Evolutionary conservation across 2,113 vertebrate species (phyloP).

Genomic region (Gallinago media): DNA sequence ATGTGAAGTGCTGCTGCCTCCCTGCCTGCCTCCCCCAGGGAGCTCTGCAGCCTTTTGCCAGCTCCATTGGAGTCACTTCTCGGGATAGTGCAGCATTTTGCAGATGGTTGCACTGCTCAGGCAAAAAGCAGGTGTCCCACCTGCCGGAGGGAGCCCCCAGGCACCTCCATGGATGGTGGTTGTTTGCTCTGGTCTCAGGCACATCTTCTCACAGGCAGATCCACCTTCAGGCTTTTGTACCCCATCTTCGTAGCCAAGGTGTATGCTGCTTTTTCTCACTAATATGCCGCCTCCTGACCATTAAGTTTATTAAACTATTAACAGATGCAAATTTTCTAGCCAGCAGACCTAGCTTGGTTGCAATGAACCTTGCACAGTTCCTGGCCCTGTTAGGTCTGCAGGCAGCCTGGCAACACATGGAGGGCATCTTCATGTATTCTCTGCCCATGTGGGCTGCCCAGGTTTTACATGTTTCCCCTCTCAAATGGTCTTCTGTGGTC

Average conservation of each 20-base stretch:
- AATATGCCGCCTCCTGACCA: neutral
- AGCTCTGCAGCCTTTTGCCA: accelerated
- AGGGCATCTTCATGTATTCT: neutral
- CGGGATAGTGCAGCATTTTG: accelerated
- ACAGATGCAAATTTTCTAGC: neutral
- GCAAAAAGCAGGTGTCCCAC: neutral
- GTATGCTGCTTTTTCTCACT: neutral
- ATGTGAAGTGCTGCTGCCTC: neutral
- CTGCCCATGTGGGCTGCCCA: neutral
- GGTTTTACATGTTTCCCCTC: neutral
- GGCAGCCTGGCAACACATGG: neutral
- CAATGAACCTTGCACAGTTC: neutral
- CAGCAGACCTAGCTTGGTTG: neutral
- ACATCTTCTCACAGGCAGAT: neutral
- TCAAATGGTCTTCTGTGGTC: neutral
- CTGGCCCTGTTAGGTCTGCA: neutral
- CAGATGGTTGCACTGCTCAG: neutral
- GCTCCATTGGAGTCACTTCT: accelerated
- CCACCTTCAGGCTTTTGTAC: neutral
- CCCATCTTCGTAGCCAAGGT: neutral
- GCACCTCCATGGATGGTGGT: accelerated
- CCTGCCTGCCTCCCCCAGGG: neutral
- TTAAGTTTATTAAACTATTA: neutral
- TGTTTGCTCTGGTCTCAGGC: neutral
- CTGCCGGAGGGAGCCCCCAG: neutral